Conservation (phyloP, 30 jellyfish, hydroid and myxozoan genomes). For the Chironex yamaguchii region DNA sequence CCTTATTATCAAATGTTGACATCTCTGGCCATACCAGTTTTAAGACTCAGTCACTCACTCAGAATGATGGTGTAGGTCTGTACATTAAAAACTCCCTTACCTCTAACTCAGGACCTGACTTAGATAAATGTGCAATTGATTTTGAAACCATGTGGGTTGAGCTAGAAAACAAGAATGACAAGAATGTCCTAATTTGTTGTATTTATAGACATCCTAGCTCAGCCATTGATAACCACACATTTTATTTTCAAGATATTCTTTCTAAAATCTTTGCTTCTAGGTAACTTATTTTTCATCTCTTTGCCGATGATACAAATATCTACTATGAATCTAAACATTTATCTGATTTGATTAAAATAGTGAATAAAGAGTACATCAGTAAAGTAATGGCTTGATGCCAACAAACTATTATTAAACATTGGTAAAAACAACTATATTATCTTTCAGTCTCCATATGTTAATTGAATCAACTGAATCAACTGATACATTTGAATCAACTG, state of each 20-base stretch:
- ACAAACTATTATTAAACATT: too few relatives aligned
- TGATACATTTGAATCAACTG: too few relatives aligned
- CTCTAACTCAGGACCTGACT: constrained; percentile 44
- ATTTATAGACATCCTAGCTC: constrained; percentile 16
- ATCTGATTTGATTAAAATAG: too few relatives aligned
- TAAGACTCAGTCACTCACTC: constrained; percentile 22
- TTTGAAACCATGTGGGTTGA: constrained; percentile 29
- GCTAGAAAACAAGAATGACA: neutral
- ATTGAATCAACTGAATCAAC: too few relatives aligned
- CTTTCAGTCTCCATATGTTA: too few relatives aligned
- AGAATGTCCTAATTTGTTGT: neutral
- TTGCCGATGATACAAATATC: too few relatives aligned
- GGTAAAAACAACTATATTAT: too few relatives aligned
- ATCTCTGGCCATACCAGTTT: constrained; percentile 10
- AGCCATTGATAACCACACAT: neutral
- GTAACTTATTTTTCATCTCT: too few relatives aligned
- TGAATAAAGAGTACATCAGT: too few relatives aligned
- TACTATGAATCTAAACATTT: too few relatives aligned
- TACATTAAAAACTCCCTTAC: constrained; percentile 29
- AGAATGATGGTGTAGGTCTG: constrained; percentile 60
- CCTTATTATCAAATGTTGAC: constrained; percentile 17
- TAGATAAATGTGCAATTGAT: constrained; percentile 6
- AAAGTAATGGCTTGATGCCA: too few relatives aligned
- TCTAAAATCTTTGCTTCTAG: neutral
- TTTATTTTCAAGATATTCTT: neutral